A percentile compares a stretch with the other conserved stretches of the same genome.
These are phyloP conservation scores for Molossus alvarezi DNA, from an alignment of 2,797 vertebrate genomes.

Conservation along the genomic window DNA sequence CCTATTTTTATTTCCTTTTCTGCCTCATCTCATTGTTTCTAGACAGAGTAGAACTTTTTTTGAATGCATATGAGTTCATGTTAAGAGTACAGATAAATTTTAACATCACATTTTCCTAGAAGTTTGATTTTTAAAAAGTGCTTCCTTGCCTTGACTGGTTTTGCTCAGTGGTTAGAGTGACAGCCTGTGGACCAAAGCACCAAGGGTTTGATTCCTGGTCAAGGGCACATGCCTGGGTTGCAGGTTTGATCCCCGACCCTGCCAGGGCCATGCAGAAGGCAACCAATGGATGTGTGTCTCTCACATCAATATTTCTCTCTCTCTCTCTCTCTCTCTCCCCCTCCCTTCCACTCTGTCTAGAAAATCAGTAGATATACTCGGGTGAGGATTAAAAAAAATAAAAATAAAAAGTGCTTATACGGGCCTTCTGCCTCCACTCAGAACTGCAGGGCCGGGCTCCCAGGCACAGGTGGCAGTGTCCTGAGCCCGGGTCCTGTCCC, in stretches of 20 bases:
- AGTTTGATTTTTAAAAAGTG: slow-evolving; percentile 47
- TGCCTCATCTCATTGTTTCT: slow-evolving; percentile 14
- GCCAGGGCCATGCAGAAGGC: no score
- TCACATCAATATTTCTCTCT: no score
- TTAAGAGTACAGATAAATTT: neutral
- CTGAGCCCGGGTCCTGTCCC: neutral
- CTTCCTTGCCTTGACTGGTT: neutral
- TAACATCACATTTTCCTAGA: slow-evolving; percentile 46
- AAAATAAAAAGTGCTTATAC: neutral
- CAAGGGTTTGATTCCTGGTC: no score
- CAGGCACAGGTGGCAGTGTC: neutral
- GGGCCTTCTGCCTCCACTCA: neutral
- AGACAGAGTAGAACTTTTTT: neutral
- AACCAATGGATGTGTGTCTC: no score
- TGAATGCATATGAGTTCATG: neutral
- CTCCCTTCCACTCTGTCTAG: no score
- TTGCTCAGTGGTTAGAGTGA: no score
- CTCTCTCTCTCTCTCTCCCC: no score
- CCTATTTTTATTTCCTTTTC: neutral
- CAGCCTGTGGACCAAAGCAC: no score
- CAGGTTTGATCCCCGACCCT: no score
- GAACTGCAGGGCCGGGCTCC: neutral
- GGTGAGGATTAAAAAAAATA: no score
- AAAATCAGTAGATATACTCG: no score
- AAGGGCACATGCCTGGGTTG: no score